Conservation (phyloP, 2,797 vertebrate genomes). For the Fistularia tabacaria region DNA sequence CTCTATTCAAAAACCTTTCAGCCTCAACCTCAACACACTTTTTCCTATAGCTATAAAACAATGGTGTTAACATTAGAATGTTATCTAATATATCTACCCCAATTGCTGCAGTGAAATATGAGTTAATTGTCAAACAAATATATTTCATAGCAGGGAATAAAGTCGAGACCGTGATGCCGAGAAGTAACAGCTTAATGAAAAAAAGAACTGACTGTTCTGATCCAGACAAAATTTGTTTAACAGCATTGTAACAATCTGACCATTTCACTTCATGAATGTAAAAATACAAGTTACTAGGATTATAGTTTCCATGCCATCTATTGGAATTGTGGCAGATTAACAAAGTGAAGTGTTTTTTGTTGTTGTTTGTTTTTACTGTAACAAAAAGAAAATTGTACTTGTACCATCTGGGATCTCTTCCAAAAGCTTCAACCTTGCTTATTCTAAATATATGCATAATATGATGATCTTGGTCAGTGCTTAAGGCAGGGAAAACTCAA, state of each 20-base stretch:
- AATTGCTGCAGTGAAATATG: background rate
- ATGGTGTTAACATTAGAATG: background rate
- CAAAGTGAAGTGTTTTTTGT: no score
- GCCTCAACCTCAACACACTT: slow-evolving; percentile 24
- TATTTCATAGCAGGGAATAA: slow-evolving; percentile 11
- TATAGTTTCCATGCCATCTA: slow-evolving; percentile 58
- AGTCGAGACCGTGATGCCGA: slow-evolving; percentile 11
- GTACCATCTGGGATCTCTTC: slow-evolving; percentile 19
- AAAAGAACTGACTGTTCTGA: slow-evolving; percentile 16
- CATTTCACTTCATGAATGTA: slow-evolving; percentile 5
- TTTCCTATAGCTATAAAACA: slow-evolving; percentile 27
- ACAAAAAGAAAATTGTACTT: slow-evolving; percentile 18
- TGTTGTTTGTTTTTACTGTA: no score
- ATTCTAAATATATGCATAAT: slow-evolving; percentile 20
- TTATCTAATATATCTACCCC: slow-evolving; percentile 5
- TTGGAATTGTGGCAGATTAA: slow-evolving; percentile 1
- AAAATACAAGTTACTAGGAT: slow-evolving; percentile 30
- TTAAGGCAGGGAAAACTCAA: no score
- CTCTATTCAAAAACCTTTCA: slow-evolving; percentile 40
- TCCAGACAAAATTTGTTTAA: slow-evolving; percentile 6
- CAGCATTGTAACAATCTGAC: slow-evolving; percentile 21
- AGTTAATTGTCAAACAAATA: slow-evolving; percentile 7
- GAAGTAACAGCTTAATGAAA: slow-evolving; percentile 9
- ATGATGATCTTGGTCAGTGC: slow-evolving; percentile 16
- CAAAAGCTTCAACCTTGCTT: no score